Conservation (phyloP, 2,113 vertebrate genomes). For the Prinia subflava region DNA sequence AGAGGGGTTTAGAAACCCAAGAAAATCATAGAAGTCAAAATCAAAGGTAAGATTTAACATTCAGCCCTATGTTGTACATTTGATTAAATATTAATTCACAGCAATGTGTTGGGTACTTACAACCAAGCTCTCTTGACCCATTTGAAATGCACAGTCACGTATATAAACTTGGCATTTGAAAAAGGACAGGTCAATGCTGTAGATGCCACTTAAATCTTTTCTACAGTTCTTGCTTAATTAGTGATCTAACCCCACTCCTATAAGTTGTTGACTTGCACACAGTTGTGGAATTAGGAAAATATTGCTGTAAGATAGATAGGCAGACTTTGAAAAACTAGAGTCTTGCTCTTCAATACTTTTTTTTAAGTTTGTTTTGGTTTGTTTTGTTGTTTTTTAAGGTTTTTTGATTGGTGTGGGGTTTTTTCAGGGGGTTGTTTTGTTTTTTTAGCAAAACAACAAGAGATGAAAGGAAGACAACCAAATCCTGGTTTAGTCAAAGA, state of each 20-base stretch:
- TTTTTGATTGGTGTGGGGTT: neutral
- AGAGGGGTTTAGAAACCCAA: neutral
- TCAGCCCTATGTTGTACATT: slow-evolving; percentile 5
- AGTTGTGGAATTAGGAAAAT: neutral
- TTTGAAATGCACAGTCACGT: slow-evolving; percentile 37
- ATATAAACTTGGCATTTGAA: slow-evolving; percentile 25
- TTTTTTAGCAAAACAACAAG: neutral
- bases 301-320: neutral
- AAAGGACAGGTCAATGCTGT: neutral
- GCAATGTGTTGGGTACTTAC: slow-evolving; percentile 16
- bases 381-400: neutral
- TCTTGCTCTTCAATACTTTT: neutral
- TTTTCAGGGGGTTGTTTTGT: rapidly evolving
- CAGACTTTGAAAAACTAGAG: neutral
- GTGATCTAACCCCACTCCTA: neutral
- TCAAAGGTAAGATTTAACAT: slow-evolving; percentile 46
- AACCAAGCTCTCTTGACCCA: slow-evolving; percentile 20
- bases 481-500: neutral
- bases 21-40: slow-evolving; percentile 13
- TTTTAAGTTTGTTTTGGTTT: neutral
- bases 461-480: neutral
- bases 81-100: slow-evolving; percentile 65
- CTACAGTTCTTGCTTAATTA: slow-evolving; percentile 1
- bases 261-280: neutral
- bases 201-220: neutral